Evolutionary conservation across 2,888 invertebrate species (phyloP).

Genomic region (Phragmatobia fuliginosa): DNA sequence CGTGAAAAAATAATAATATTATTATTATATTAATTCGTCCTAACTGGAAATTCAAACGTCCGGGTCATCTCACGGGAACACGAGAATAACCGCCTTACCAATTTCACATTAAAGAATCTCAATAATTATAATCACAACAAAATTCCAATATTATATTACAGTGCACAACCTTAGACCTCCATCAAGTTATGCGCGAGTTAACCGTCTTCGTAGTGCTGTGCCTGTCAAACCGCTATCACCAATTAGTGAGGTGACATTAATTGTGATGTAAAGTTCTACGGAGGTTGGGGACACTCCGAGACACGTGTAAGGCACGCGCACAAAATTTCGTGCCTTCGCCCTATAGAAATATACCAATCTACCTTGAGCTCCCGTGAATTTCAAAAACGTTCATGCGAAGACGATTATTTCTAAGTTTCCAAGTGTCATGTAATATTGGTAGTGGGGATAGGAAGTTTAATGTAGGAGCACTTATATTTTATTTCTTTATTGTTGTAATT

Average conservation of each 20-base stretch:
- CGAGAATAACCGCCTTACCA: not conserved
- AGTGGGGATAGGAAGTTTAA: slow-evolving; percentile 45
- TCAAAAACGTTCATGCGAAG: not conserved
- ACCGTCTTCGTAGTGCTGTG: slow-evolving; percentile 47
- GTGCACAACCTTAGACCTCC: not conserved
- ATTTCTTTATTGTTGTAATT: slow-evolving; percentile 72
- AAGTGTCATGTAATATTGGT: slow-evolving; percentile 37
- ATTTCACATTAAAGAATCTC: not conserved
- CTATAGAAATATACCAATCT: slow-evolving; percentile 45
- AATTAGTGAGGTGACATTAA: slow-evolving; percentile 78
- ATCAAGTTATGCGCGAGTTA: slow-evolving; percentile 34
- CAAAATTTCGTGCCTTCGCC: slow-evolving; percentile 62
- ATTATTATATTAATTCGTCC: not conserved
- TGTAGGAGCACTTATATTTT: slow-evolving; percentile 64
- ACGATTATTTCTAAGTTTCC: not conserved
- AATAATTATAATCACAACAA: not conserved
- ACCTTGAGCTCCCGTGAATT: slow-evolving; percentile 22
- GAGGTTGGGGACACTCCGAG: slow-evolving; percentile 52
- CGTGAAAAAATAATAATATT: too few species aligned
- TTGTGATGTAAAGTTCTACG: slow-evolving; percentile 73
- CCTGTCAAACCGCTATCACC: slow-evolving; percentile 67
- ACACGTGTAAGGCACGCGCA: slow-evolving; percentile 74
- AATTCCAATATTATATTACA: not conserved
- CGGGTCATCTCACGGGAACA: too few species aligned
- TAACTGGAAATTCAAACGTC: not conserved